Percentiles rank a stretch among this genome's conserved stretches.
Conservation (phyloP, 2,113 vertebrate genomes). For the Salvelinus fontinalis region DNA sequence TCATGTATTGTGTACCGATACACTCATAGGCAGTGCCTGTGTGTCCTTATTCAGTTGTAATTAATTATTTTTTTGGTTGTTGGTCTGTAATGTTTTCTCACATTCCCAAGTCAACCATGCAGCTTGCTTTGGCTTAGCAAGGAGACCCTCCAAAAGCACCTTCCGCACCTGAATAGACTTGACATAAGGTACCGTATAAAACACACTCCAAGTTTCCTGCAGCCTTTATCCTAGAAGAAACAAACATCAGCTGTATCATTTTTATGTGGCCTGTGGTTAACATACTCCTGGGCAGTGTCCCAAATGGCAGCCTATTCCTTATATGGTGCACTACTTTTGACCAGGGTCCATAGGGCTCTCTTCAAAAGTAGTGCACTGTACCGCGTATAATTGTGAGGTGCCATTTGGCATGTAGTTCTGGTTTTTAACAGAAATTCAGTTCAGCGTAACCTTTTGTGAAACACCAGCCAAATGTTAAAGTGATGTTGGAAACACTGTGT, state of each 20-base stretch:
- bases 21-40: neutral
- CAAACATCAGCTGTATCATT: neutral
- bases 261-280: neutral
- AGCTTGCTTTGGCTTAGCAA: neutral
- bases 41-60: constrained; percentile 10
- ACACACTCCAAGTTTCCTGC: neutral
- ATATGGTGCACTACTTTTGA: too few species aligned
- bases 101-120: too few species aligned
- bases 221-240: neutral
- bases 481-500: neutral
- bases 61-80: neutral
- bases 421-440: constrained; percentile 26
- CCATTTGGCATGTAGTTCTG: neutral
- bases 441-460: neutral
- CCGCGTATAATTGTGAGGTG: too few species aligned
- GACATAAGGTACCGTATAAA: neutral
- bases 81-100: too few species aligned
- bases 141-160: neutral
- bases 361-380: too few species aligned
- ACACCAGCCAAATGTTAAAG: neutral
- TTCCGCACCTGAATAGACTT: neutral
- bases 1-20: neutral
- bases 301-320: too few species aligned
- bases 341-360: too few species aligned
- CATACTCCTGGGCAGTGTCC: too few species aligned